Percentiles rank a stretch among this genome's conserved stretches.
These are phyloP conservation scores for Procambarus virginalis DNA, from an alignment of 1,140 invertebrate genomes.

Conservation along the genomic window DNA sequence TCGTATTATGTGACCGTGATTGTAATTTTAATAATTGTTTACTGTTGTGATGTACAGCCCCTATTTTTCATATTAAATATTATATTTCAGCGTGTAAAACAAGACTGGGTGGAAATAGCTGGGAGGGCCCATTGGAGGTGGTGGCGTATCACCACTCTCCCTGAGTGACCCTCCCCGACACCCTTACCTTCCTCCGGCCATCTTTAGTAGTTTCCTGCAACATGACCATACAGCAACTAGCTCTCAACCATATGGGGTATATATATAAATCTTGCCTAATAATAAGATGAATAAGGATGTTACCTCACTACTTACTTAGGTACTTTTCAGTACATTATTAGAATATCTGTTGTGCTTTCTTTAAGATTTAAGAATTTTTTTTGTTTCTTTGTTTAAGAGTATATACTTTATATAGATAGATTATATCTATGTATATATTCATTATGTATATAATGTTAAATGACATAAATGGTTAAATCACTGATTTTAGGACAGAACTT, in stretches of 20 bases:
- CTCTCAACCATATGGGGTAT: conserved; percentile 60
- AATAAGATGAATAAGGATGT: no score
- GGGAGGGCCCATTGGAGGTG: conserved; percentile 47
- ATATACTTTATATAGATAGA: no score
- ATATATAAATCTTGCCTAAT: conserved; percentile 19
- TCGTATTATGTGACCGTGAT: background rate
- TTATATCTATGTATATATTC: no score
- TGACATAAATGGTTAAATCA: no score
- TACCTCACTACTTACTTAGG: no score
- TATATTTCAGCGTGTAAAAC: conserved; percentile 56
- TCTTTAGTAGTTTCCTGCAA: conserved; percentile 53
- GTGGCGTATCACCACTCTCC: conserved; percentile 41
- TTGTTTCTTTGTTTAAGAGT: no score
- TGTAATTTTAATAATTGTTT: background rate
- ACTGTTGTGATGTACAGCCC: no score
- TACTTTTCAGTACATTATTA: no score
- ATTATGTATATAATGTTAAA: no score
- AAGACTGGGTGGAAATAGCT: conserved; percentile 60
- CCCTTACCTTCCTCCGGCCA: conserved; percentile 47
- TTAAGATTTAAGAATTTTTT: no score
- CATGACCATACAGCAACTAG: conserved; percentile 33
- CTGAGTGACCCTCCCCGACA: conserved; percentile 44
- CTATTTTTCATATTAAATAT: background rate
- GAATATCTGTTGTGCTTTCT: no score
- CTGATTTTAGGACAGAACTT: no score